phyloP scores from a whole-genome alignment of 30 jellyfish, hydroid and myxozoan species.

The Calvadosia cruxmelitensis region DNA sequence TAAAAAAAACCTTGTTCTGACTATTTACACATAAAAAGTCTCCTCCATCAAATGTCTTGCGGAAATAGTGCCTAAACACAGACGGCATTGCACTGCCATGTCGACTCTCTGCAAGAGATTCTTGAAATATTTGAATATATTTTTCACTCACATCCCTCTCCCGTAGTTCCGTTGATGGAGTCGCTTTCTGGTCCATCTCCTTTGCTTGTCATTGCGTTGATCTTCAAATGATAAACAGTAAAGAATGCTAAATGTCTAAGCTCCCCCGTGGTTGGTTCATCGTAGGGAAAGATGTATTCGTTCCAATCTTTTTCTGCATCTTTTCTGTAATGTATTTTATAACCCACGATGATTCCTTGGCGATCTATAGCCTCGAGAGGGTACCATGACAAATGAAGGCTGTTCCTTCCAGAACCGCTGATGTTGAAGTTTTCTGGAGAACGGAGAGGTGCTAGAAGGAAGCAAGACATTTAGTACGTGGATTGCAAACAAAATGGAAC shows the following conservation, averaged over 20 bases:
- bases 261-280: background rate
- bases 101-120: background rate
- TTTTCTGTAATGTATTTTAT: background rate
- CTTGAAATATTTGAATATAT: no score
- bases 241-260: background rate
- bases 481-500: no score
- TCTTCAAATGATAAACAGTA: background rate
- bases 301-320: no score
- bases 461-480: background rate
- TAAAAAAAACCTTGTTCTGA: no score
- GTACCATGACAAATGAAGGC: background rate
- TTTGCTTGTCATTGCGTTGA: background rate
- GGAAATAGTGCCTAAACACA: no score
- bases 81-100: background rate
- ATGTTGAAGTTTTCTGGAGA: background rate
- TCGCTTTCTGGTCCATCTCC: constrained; percentile 1
- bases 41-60: no score
- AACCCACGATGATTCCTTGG: background rate
- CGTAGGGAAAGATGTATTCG: no score
- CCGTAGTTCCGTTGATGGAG: background rate
- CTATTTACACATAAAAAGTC: no score
- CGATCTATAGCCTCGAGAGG: background rate
- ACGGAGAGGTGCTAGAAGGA: background rate
- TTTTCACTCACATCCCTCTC: constrained; percentile 1
- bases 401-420: background rate